These are phyloP conservation scores for Coelopa pilipes DNA, from an alignment of 2,888 invertebrate genomes.

Conservation along the genomic window DNA sequence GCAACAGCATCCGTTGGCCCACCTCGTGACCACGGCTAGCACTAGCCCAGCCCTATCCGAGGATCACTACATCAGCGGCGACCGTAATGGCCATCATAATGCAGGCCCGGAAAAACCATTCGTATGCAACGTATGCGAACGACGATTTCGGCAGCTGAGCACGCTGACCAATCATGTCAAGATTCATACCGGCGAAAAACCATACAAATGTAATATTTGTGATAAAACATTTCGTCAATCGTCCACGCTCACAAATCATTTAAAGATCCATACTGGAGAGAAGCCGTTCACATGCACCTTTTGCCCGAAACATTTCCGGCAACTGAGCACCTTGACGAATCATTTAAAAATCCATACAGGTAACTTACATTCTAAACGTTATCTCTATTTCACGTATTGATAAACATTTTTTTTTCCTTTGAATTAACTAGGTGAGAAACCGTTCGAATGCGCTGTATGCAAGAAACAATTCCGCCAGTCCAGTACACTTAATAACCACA, in stretches of 20 bases:
- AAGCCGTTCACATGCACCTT: slow-evolving; percentile 66
- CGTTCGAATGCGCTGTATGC: slow-evolving; percentile 67
- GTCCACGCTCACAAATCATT: slow-evolving; percentile 67
- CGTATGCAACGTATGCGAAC: slow-evolving; percentile 67
- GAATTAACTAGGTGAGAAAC: slow-evolving; percentile 62
- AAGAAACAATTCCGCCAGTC: slow-evolving; percentile 68
- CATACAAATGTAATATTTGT: slow-evolving; percentile 67
- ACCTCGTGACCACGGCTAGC: slow-evolving; percentile 56
- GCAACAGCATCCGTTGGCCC: slow-evolving; percentile 56
- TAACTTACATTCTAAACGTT: slow-evolving; percentile 21
- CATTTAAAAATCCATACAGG: slow-evolving; percentile 68
- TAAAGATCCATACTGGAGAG: slow-evolving; percentile 67
- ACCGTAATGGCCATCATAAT: slow-evolving; percentile 48
- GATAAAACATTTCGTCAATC: slow-evolving; percentile 68
- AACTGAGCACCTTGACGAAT: slow-evolving; percentile 67
- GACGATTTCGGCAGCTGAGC: slow-evolving; percentile 66
- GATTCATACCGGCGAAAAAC: slow-evolving; percentile 67
- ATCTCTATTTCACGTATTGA: no score
- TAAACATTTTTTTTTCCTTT: no score
- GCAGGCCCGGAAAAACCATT: slow-evolving; percentile 64
- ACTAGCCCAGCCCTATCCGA: slow-evolving; percentile 58
- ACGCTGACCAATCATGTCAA: slow-evolving; percentile 67
- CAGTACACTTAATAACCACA: slow-evolving; percentile 67
- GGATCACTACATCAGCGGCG: slow-evolving; percentile 57
- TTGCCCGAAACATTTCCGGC: slow-evolving; percentile 67